Conservation (phyloP, 2,113 vertebrate genomes). For the Cariama cristata region DNA sequence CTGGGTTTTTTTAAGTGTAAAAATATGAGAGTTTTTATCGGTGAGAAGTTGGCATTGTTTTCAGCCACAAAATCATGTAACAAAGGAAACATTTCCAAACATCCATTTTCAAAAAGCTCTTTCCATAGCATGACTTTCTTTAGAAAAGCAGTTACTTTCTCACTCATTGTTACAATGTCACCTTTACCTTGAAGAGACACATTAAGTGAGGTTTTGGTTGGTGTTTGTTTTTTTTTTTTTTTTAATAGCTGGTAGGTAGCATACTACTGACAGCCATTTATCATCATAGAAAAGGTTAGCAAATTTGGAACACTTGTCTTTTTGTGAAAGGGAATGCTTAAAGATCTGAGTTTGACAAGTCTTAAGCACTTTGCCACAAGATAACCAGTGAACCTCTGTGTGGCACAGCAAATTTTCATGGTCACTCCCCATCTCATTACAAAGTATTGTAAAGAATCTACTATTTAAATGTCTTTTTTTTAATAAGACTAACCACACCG, state of each 20-base stretch:
- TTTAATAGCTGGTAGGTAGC: not conserved
- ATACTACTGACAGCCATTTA: too few species aligned
- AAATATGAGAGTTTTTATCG: not conserved
- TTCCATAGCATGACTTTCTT: not conserved
- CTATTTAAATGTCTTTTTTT: not conserved
- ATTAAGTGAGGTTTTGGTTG: not conserved
- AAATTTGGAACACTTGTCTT: not conserved
- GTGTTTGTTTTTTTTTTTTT: not conserved
- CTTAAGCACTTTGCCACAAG: not conserved
- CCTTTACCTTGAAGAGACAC: not conserved
- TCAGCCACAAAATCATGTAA: not conserved
- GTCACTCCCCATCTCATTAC: not conserved
- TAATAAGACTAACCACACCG: not conserved
- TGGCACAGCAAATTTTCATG: not conserved
- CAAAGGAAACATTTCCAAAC: not conserved
- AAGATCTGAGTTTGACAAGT: not conserved
- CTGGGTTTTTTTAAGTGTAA: not conserved
- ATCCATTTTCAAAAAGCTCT: not conserved
- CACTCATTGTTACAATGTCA: not conserved
- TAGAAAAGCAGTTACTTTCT: not conserved
- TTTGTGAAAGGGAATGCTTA: not conserved
- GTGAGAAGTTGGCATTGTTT: not conserved
- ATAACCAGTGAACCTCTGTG: not conserved
- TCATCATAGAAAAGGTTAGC: not conserved
- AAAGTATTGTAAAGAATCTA: not conserved